These are phyloP conservation scores for Polyommatus icarus DNA, from an alignment of 2,888 invertebrate species.

Conservation along the genomic window DNA sequence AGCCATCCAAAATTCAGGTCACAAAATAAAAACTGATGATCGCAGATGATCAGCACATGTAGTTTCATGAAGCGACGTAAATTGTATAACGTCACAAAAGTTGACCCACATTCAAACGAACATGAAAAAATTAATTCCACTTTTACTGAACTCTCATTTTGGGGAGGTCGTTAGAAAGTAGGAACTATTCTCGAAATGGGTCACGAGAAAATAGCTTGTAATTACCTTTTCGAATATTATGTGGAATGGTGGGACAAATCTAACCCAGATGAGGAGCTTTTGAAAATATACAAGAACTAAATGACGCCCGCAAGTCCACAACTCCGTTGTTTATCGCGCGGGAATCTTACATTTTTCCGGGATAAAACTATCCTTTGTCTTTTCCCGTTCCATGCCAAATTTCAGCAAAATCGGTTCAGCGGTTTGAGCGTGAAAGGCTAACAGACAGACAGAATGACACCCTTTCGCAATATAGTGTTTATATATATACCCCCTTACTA, in stretches of 20 bases:
- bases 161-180: background rate
- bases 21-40: conserved; percentile 3
- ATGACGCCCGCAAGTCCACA: too few species aligned
- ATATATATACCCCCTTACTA: too few species aligned
- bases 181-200: background rate
- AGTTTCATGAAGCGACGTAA: conserved; percentile 10
- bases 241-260: background rate
- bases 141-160: background rate
- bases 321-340: too few species aligned
- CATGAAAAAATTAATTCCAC: background rate
- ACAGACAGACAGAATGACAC: too few species aligned
- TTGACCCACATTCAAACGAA: conserved; percentile 11
- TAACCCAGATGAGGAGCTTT: background rate
- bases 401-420: too few species aligned
- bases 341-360: too few species aligned
- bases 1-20: background rate
- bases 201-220: background rate
- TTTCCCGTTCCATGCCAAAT: too few species aligned
- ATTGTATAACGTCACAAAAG: background rate
- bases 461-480: too few species aligned
- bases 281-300: background rate
- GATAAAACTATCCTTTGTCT: too few species aligned
- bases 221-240: background rate
- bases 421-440: too few species aligned
- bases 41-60: conserved; percentile 11